A percentile compares a stretch with the other conserved stretches of the same genome.
phyloP scores from a whole-genome alignment of 2,113 vertebrate genomes.

The Ageneiosus marmoratus region DNA sequence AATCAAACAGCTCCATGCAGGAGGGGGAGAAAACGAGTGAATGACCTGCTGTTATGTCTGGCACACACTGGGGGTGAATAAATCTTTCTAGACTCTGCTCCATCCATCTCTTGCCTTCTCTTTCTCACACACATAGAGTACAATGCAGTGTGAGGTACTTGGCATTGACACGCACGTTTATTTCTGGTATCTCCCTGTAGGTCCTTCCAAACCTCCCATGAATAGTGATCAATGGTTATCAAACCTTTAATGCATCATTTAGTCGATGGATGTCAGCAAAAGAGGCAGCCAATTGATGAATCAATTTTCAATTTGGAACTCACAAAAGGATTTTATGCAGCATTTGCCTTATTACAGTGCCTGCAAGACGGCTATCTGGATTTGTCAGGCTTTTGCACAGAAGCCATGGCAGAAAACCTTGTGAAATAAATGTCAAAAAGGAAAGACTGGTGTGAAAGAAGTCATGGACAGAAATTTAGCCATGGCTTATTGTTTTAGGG shows the following conservation, averaged over 20 bases:
- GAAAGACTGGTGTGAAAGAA: not conserved
- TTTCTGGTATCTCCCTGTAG: constrained; percentile 3
- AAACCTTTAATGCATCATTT: constrained; percentile 26
- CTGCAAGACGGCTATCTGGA: not conserved
- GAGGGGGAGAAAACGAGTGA: constrained; percentile 33
- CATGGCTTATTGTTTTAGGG: not conserved
- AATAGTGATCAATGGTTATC: constrained; percentile 35
- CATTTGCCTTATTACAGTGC: not conserved
- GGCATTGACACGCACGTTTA: not conserved
- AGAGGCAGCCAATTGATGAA: constrained; percentile 18
- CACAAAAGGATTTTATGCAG: not conserved
- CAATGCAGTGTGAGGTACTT: not conserved
- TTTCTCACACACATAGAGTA: not conserved
- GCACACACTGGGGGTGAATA: constrained; percentile 51
- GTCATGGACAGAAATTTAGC: not conserved
- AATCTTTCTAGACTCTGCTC: constrained; percentile 50
- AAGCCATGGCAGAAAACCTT: not conserved
- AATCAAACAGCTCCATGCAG: constrained; percentile 57
- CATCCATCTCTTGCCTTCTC: constrained; percentile 13
- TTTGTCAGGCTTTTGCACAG: not conserved
- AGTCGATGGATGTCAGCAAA: constrained; percentile 2
- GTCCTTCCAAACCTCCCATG: constrained; percentile 13
- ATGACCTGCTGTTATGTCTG: constrained; percentile 55
- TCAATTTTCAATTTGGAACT: constrained; percentile 28
- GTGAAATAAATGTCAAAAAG: not conserved